A percentile compares a stretch with the other conserved stretches of the same genome.
Conservation (phyloP, 1,140 invertebrate genomes). For the fruit fly (Drosophila melanogaster) region Release_6_plus_ISO1_MT NT_033777.3:7345001-7345500, state of each 20-base stretch:
- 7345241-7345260: conserved; percentile 52
- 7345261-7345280: conserved; percentile 38
- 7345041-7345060: conserved; percentile 42
- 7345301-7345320: too few relatives aligned
- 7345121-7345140: not conserved
- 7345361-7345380: too few relatives aligned
- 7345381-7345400: too few relatives aligned
- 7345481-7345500: too few relatives aligned
- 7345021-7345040: conserved; percentile 38
- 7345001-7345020: conserved; percentile 61
- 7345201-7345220: conserved; percentile 26
- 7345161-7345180: conserved; percentile 15
- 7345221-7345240: conserved; percentile 39
- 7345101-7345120: conserved; percentile 20
- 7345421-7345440: too few relatives aligned
- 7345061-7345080: conserved; percentile 25
- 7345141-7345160: conserved; percentile 31
- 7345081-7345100: conserved; percentile 23
- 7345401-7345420: too few relatives aligned
- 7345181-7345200: conserved; percentile 40
- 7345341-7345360: too few relatives aligned
- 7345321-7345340: not conserved
- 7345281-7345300: too few relatives aligned
- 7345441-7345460: too few relatives aligned
- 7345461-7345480: too few relatives aligned